phyloP scores from a whole-genome alignment of 2,888 invertebrate genomes.

The Agriotes lineatus region DNA sequence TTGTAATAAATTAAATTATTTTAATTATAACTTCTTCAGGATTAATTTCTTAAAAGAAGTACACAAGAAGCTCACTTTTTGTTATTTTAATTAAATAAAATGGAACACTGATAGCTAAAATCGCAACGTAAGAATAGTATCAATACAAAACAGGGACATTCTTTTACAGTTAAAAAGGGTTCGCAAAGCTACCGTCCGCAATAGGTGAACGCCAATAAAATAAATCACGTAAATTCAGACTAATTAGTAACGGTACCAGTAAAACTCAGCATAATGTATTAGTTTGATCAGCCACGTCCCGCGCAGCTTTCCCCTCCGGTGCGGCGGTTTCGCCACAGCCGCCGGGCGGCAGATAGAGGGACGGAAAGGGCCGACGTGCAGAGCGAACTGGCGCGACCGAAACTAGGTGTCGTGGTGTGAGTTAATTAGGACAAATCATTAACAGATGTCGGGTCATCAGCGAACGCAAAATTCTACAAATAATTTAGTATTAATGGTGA shows the following conservation, averaged over 20 bases:
- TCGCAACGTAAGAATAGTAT: too few species aligned
- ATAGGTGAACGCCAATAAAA: too few species aligned
- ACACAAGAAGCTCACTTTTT: too few species aligned
- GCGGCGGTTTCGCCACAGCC: neutral
- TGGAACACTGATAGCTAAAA: too few species aligned
- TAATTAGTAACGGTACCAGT: constrained; percentile 21
- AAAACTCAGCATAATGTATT: constrained; percentile 36
- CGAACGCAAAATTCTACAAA: constrained; percentile 64
- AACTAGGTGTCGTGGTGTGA: constrained; percentile 52
- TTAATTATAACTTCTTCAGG: too few species aligned
- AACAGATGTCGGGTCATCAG: constrained; percentile 65
- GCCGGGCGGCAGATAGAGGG: neutral
- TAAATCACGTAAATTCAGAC: constrained; percentile 9
- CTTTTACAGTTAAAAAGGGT: neutral
- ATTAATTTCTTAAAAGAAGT: too few species aligned
- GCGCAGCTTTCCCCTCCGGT: neutral
- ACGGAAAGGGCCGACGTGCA: constrained; percentile 22
- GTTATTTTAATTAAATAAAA: too few species aligned
- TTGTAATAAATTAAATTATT: too few species aligned
- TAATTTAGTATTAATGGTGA: constrained; percentile 65
- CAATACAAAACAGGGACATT: too few species aligned
- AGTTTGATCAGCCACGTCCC: constrained; percentile 30
- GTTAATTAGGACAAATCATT: constrained; percentile 68
- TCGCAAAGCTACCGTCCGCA: too few species aligned
- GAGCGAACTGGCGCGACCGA: constrained; percentile 21